Base-by-base conservation (phyloP, 1,140 invertebrate species). In the Elysia chlorotica region DNA sequence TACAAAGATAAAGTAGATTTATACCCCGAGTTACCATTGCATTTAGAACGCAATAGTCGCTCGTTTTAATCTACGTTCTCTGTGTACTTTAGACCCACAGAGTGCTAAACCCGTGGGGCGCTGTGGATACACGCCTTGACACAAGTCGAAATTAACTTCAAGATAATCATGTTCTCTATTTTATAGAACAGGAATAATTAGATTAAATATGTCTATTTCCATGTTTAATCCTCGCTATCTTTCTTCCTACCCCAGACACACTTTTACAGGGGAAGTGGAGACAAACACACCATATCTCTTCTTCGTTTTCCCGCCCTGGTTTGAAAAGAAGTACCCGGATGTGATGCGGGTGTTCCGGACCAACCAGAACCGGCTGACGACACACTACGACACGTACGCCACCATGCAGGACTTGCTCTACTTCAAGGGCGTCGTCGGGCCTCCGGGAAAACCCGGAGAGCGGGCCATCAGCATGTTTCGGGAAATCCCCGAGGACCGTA, bases 271-370 rank as follows among this genome's bases (percentile, higher is more conserved):
- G 0, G 92, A 93, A 84, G 88, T 96, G 74, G 96, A 99, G 85
- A 96, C 97, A 83, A 87, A 95, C 56, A 85, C 97, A 57, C 96
- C 96, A 0, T 94, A 95, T 74, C 89, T 95, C 21, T 92, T 93
- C 74, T 87, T 96, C 2, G 89, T 91, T 76, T 76, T 97, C 41
- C 96, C 96, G 0, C 84, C 91, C 21, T 91, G 90, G 86, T 93
- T 95, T 78, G 84, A 88, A 37, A 77, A 89, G 6, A 88, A 90
- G 36, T 91, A 93, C 83, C 91, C 91, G 0, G 79, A 90, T 25
- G 90, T 92, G 2, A 90, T 90, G 54, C 79, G 87, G 30, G 93
- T 93, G 74, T 83, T 98, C 28, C 87, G 88, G 67, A 78, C 83
- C 19, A 98, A 98, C 78, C 63, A 80, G 1, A 76, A 83, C 17